Evolutionary conservation across 2,113 vertebrate genomes (phyloP), one percentile per base, ranked within the genome.

Genomic region (Heterochromis multidens): DNA sequence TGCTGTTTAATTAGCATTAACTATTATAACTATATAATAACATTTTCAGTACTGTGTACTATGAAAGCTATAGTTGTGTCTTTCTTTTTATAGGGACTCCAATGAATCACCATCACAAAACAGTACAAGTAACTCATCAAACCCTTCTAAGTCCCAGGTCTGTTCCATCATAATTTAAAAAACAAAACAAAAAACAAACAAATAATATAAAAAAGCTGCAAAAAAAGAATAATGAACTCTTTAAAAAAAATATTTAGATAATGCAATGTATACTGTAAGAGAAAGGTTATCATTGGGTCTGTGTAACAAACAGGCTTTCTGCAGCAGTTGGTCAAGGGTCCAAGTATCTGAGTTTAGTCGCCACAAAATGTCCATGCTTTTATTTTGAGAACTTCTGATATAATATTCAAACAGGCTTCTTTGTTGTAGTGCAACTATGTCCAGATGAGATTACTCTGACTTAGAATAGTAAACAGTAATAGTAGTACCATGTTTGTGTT

Each of bases 81-180:
- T 77, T 2, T 86, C 77, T 7, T 65, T 19, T 21, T 25, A 3
- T 43, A 96, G 95, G 85, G 82, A 89, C 4, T 88, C 89, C 33
- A 2, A 5, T 25, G 90, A 89, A 29, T 1, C 37, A 4, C 63
- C 65, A 61, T 59, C 57, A 27, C 33, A 85, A 77, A 82, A 16
- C 9, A 87, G 11, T 46, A 1, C 59, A 54, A 89, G 77, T 80
- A 27, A 52, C 89, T 77, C 93, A 35, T 76, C 90, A 17, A 81
- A 33, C 37, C 31, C 46, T 7, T 80, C 76, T 21, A 76, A 52
- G 5, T 59, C 56, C 57, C 84, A 87, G 82, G 88, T 87, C 11
- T 33, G 83, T 74, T 67, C 21, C 25, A 10, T 61, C 23, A 35
- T 13, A 14, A 23, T 29, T 8, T 21, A 37, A 27, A 52, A 56